A percentile compares a stretch with the other conserved stretches of the same genome.
Evolutionary conservation across 1,140 invertebrate genomes (phyloP).

Genomic region (Cotesia glomerata): DNA sequence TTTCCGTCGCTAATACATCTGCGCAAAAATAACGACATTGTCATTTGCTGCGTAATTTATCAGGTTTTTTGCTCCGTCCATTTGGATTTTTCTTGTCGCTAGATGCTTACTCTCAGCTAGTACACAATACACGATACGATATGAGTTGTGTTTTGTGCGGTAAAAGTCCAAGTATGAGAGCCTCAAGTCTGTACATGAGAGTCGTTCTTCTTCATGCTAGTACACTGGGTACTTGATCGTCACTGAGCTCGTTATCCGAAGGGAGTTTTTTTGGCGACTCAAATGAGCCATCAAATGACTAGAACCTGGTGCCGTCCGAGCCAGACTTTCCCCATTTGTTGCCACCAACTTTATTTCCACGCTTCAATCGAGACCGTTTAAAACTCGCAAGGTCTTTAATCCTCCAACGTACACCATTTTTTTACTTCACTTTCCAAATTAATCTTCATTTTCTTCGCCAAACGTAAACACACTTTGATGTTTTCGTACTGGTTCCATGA

Average conservation of each 20-base stretch:
- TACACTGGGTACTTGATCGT: constrained; percentile 29
- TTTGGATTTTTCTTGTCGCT: constrained; percentile 3
- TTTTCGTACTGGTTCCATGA: no score
- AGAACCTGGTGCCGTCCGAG: constrained; percentile 39
- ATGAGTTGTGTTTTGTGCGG: not conserved
- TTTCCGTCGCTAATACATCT: not conserved
- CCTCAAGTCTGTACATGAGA: constrained; percentile 29
- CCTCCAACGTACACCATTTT: not conserved
- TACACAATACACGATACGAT: not conserved
- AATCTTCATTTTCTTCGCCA: no score
- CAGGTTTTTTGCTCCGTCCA: not conserved
- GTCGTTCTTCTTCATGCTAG: constrained; percentile 23
- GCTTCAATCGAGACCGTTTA: constrained; percentile 39
- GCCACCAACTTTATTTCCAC: constrained; percentile 46
- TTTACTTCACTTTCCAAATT: no score
- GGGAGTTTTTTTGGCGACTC: constrained; percentile 43
- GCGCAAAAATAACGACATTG: not conserved
- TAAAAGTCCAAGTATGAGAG: not conserved
- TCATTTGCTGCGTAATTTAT: not conserved
- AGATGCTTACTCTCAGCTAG: not conserved
- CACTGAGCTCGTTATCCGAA: constrained; percentile 40
- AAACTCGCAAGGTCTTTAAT: not conserved
- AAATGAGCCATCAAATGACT: constrained; percentile 55
- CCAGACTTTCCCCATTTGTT: constrained; percentile 52
- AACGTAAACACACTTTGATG: no score